phyloP scores from a whole-genome alignment of 2,113 vertebrate species.

The Vimba vimba region DNA sequence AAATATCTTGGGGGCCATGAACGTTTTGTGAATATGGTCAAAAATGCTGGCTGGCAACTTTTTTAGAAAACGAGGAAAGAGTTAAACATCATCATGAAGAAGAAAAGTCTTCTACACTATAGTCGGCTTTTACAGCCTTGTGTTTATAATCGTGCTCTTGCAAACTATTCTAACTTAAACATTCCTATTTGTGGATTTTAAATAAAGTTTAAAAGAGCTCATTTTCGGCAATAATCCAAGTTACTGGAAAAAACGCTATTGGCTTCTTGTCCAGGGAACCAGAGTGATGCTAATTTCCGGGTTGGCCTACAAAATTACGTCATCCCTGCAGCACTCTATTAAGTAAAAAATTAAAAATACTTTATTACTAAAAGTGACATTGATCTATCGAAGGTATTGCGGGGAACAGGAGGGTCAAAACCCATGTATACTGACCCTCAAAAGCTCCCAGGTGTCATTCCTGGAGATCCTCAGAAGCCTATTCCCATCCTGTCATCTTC shows the following conservation, averaged over 20 bases:
- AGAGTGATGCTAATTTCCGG: not conserved
- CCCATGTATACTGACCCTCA: slow-evolving; percentile 72
- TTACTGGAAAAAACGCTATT: not conserved
- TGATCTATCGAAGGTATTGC: slow-evolving; percentile 64
- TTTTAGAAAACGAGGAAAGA: too few species aligned
- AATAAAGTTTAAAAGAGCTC: not conserved
- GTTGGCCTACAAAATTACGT: not conserved
- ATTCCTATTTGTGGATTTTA: not conserved
- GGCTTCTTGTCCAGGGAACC: not conserved
- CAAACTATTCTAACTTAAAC: not conserved
- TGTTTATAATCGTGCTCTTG: too few species aligned
- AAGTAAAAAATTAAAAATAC: not conserved
- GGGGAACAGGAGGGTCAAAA: slow-evolving; percentile 70
- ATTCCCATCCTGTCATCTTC: slow-evolving; percentile 76
- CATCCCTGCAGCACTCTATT: not conserved
- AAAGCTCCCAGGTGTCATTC: slow-evolving; percentile 76
- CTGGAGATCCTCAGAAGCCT: slow-evolving; percentile 74
- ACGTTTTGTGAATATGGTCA: too few species aligned
- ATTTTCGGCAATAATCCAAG: not conserved
- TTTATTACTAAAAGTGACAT: not conserved
- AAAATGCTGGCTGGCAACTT: too few species aligned
- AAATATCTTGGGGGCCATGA: too few species aligned
- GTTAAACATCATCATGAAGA: too few species aligned
- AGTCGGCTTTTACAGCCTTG: too few species aligned
- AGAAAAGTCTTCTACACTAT: too few species aligned